Base-by-base conservation (phyloP, 2,888 invertebrate genomes). In the Yponomeuta cagnagella region DNA sequence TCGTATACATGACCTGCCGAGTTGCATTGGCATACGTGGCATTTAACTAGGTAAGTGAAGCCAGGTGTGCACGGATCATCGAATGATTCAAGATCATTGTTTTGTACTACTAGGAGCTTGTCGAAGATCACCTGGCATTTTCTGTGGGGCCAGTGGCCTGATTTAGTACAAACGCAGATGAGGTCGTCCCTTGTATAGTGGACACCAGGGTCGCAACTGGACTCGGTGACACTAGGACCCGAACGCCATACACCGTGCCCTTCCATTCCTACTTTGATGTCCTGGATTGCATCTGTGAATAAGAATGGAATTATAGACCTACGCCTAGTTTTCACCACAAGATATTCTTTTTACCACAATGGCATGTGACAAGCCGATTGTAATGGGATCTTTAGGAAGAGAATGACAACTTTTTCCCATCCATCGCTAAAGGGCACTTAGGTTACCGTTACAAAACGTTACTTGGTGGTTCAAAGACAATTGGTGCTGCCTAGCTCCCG, bases 61-160 rank as follows among this genome's bases (percentile, higher is more conserved):
- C 74, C 76, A 0, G 87, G 81, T 0, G 70, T 67, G 73, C 90
- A 90, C 43, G 43, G 43, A 43, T 43, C 43, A 43, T 43, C 43
- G 6, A 43, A 43, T 43, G 43, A 43, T 43, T 43, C 43, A 43
- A 43, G 43, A 8, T 43, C 43, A 43, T 43, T 43, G n/a, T 73
- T 73, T 48, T 82, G 78, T 5, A 90, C 84, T 1, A 79, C 31
- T 43, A 89, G 82, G 0, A 91, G 81, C 10, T 88, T 74, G 73
- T 82, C 77, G 73, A 90, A 87, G 9, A 79, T 74, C 72, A 89
- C 89, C 65, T 87, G 79, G 75, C 91, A 91, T 66, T 86, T 79
- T 0, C 89, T 84, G 74, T 82, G 90, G 1, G 91, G 90, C 91
- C 91, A 91, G 52, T 72, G 74, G 2, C 90, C 90, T n/a, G 86